Evolutionary conservation across 2,113 vertebrate species (phyloP).

Genomic region (Herpailurus yagouaroundi): DNA sequence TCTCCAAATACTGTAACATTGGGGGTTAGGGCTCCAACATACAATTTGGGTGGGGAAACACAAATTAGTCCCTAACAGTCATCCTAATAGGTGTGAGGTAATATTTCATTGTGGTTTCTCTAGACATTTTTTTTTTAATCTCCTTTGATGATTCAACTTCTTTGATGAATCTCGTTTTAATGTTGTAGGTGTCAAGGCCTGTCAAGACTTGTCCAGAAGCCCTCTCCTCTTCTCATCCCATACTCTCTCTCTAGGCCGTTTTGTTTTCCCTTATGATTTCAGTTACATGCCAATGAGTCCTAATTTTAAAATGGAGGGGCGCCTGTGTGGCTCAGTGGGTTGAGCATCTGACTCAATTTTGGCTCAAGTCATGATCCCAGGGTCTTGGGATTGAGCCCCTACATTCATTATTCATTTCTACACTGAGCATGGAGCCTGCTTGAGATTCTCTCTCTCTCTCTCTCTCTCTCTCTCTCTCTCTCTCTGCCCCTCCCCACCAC

Average conservation of each 20-base stretch:
- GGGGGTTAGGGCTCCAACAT: neutral
- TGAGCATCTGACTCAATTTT: too few relatives aligned
- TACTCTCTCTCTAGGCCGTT: neutral
- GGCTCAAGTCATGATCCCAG: too few relatives aligned
- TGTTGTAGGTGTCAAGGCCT: neutral
- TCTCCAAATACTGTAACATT: neutral
- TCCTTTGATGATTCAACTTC: neutral
- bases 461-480: too few relatives aligned
- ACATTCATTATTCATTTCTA: too few relatives aligned
- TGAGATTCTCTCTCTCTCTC: too few relatives aligned
- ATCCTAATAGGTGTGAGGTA: neutral
- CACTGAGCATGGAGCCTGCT: too few relatives aligned
- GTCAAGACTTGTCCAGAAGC: neutral
- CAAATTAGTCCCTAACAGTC: neutral
- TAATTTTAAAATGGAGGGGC: neutral
- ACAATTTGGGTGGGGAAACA: neutral
- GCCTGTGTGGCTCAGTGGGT: too few relatives aligned
- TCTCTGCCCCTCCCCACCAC: too few relatives aligned
- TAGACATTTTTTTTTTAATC: neutral
- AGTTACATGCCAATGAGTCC: neutral
- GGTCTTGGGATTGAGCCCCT: too few relatives aligned
- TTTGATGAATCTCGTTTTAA: neutral
- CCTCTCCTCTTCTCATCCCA: neutral
- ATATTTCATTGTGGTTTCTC: neutral
- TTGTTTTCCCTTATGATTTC: neutral